phyloP scores from a whole-genome alignment of 2,113 vertebrate genomes.

The Miniopterus natalensis region DNA sequence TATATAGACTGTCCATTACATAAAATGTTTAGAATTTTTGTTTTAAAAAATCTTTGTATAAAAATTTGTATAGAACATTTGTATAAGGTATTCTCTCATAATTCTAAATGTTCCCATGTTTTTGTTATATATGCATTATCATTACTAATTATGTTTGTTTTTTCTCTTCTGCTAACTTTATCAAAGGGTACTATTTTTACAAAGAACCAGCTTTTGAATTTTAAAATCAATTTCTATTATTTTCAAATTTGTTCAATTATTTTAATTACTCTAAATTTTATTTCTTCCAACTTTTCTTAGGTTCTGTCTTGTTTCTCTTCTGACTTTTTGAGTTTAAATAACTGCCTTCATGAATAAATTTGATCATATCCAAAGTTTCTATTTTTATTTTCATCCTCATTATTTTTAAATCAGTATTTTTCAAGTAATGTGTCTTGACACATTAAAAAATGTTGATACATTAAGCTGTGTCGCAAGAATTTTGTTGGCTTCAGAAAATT shows the following conservation, averaged over 20 bases:
- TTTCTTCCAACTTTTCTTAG: background rate
- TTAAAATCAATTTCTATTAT: conserved; percentile 1
- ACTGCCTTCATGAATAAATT: background rate
- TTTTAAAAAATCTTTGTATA: background rate
- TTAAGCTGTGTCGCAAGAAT: background rate
- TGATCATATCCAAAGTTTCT: background rate
- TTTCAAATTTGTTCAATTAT: conserved; percentile 17
- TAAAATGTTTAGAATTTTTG: background rate
- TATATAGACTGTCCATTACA: background rate
- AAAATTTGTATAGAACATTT: background rate
- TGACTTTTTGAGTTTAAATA: conserved; percentile 23
- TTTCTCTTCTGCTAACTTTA: background rate
- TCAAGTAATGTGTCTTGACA: background rate
- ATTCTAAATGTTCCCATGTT: background rate
- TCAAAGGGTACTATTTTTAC: background rate
- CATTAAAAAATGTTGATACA: conserved; percentile 18
- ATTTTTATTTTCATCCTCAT: background rate
- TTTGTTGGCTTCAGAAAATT: conserved; percentile 33
- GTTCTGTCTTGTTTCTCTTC: background rate
- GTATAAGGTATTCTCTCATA: background rate
- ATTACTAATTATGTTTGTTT: conserved; percentile 23
- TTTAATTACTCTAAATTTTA: background rate
- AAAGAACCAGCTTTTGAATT: background rate
- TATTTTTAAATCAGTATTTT: conserved; percentile 35
- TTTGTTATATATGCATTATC: background rate